These are phyloP conservation scores for Triplophysa siluroides DNA, from an alignment of 2,113 vertebrate species.

Conservation along the genomic window DNA sequence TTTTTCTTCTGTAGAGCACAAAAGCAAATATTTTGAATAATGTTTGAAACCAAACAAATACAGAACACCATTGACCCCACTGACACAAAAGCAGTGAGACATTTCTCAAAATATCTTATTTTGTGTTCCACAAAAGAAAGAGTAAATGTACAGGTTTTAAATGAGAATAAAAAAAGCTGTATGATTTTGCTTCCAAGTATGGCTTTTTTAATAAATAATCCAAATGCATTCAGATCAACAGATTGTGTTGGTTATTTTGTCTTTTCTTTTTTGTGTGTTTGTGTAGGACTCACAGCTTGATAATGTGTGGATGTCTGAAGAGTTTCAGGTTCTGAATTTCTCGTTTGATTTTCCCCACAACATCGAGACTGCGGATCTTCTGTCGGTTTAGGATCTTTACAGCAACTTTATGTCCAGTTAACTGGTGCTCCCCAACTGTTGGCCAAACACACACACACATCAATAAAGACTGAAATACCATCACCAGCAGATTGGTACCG, in stretches of 20 bases:
- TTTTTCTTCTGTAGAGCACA: too few species aligned
- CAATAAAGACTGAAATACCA: constrained; percentile 46
- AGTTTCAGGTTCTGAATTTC: constrained; percentile 99
- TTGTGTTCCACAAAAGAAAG: too few species aligned
- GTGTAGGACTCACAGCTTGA: constrained; percentile 90
- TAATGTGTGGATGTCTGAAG: constrained; percentile 98
- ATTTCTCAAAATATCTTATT: too few species aligned
- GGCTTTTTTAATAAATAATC: neutral
- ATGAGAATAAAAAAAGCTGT: too few species aligned
- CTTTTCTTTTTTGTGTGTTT: neutral
- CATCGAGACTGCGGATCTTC: constrained; percentile 97
- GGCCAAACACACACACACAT: constrained; percentile 52
- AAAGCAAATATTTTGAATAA: too few species aligned
- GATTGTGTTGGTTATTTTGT: neutral
- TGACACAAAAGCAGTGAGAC: too few species aligned
- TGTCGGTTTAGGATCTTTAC: constrained; percentile 99
- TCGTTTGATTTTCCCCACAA: constrained; percentile 97
- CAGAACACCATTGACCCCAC: too few species aligned
- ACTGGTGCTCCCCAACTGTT: constrained; percentile 93
- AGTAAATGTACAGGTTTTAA: too few species aligned
- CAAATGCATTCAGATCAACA: neutral
- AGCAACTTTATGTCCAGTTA: constrained; percentile 97
- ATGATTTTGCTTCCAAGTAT: neutral
- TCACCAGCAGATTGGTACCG: constrained; percentile 23
- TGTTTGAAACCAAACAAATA: too few species aligned